phyloP scores from a whole-genome alignment of 2,113 vertebrate genomes.

The Salvator merianae region DNA sequence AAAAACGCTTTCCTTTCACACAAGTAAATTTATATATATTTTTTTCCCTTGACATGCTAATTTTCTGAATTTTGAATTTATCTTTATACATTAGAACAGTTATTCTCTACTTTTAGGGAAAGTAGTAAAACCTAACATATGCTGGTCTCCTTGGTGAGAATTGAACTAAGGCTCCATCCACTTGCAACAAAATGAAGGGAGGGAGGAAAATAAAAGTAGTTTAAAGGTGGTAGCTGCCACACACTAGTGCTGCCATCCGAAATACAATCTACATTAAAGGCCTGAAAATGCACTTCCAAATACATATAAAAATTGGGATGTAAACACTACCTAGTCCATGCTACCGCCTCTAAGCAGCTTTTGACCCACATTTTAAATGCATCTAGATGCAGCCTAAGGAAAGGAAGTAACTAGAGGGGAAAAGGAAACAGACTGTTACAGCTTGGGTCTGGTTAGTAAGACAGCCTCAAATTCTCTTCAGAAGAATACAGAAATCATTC shows the following conservation, averaged over 20 bases:
- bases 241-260: too few species aligned
- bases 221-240: too few species aligned
- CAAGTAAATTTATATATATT: neutral
- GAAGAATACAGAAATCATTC: neutral
- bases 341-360: too few species aligned
- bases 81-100: neutral
- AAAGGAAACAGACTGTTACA: neutral
- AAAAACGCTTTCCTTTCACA: neutral
- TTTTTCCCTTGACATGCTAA: neutral
- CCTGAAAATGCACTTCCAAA: too few species aligned
- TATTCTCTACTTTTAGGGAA: neutral
- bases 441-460: neutral
- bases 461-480: neutral
- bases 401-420: neutral
- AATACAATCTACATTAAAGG: too few species aligned
- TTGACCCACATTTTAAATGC: too few species aligned
- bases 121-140: neutral
- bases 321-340: too few species aligned
- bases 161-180: neutral
- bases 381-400: too few species aligned
- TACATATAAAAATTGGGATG: too few species aligned
- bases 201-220: too few species aligned
- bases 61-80: neutral
- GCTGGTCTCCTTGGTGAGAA: neutral
- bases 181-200: too few species aligned